Base-by-base conservation (phyloP, 2,888 invertebrate genomes). In the Clistopyga incitator region DNA sequence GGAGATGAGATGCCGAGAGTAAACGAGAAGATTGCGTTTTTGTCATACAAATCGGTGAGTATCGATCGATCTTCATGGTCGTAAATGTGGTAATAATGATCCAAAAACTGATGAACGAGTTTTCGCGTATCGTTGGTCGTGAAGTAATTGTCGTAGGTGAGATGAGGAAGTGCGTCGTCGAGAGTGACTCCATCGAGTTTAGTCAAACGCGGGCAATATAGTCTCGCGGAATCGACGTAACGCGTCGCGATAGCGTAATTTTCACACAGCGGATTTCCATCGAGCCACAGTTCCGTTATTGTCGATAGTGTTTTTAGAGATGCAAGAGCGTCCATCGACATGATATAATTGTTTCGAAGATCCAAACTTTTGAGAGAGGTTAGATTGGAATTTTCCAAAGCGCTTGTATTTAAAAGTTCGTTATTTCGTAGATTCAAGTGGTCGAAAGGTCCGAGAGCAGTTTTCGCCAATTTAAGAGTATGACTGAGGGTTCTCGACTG, bases 261-360 rank as follows among this genome's bases (percentile, higher is more conserved):
- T 72, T 94, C 94, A 89, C 97, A 96, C 0, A 97, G 87, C 0
- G 96, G 96, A 93, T 97, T 97, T 0, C 95, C 96, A 88, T 96
- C 96, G 42, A 97, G 90, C 84, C 92, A 93, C 10, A 97, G 88
- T 59, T 94, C 94, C 3, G 90, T 90, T 1, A 96, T 89, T 0
- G 93, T 90, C 67, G n/a, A n/a, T n/a, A 96, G 84, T 0, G 91
- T 87, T 52, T 89, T 90, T 0, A 94, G 88, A 10, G 92, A 91
- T 0, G 86, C 75, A 0, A 95, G 82, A 3, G 74, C 47, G 4
- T 89, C 88, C 82, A 90, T 89, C n/a, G 86, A 88, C n/a, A 90
- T 70, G 3, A 93, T 67, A 50, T 88, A 87, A 75, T 93, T 93
- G 50, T 91, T 82, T n/a, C 92, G 89, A 0, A 93, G 72, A 81